Evolutionary conservation across 2,113 vertebrate species (phyloP), one percentile per base, ranked within the genome.

Genomic region (Channa maculata): DNA sequence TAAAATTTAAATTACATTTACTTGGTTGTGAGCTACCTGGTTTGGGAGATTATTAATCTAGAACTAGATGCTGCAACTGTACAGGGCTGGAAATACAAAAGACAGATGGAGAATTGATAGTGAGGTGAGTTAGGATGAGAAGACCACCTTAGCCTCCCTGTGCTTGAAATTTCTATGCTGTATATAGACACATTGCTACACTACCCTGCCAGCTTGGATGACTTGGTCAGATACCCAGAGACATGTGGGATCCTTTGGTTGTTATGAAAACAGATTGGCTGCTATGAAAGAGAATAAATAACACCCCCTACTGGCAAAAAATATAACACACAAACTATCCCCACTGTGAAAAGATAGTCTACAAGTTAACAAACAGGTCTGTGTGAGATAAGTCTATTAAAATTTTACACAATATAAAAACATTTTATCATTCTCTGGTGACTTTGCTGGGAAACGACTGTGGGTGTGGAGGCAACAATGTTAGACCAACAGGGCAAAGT

Each of bases 221-320:
- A 86, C 71, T 83, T 58, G 64, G 36, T 75, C 77, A 50, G 70
- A 62, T 58, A 75, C 38, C 38, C 13, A 38, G 45, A 65, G 70
- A 66, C 61, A 65, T 75, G 70, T 61, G 70, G 81, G 50, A 69
- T 64, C 50, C 38, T 79, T 71, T 71, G 67, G 67, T 80, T 75
- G 72, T 71, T 65, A 75, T 38, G 71, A 82, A 83, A 79, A 82
- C 60, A 80, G 46, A 44, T 12, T 33, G 44, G 33, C 3, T 13
- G 8, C 14, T 48, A 46, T 37, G 0, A 5, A 43, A 24, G 60
- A 65, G 71, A 77, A 85, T 53, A 43, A 77, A 86, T 57, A 44
- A 86, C 82, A 58, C 85, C 84, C 66, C 68, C 87, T 89, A 69
- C 84, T 89, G 89, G 90, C 14, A 74, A 53, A 46, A 39, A 0